A percentile compares a stretch with the other conserved stretches of the same genome.
Conservation (phyloP, 2,113 vertebrate species). For the Mastomys natalensis region DNA sequence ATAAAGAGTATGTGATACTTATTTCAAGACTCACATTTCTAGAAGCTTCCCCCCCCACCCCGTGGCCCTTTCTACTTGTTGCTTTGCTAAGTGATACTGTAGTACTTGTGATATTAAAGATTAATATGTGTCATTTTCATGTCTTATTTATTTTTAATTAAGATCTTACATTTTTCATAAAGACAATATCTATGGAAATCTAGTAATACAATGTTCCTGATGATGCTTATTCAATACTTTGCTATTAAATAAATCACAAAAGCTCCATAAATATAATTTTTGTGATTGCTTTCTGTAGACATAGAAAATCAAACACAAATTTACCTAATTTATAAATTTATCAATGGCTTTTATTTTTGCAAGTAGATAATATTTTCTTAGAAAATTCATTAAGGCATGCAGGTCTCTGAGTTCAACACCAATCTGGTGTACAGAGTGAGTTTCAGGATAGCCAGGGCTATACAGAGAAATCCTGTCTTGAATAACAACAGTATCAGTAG, state of each 20-base stretch:
- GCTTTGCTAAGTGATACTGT: background rate
- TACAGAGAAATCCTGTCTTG: background rate
- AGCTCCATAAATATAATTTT: background rate
- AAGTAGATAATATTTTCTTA: background rate
- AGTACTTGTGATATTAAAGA: background rate
- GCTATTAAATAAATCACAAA: background rate
- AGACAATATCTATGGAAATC: background rate
- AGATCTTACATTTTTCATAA: background rate
- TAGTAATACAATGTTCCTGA: background rate
- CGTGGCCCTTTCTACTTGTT: background rate
- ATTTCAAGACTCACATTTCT: background rate
- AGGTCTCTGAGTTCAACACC: background rate
- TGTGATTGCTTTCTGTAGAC: background rate
- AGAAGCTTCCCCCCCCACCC: background rate
- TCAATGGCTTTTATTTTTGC: background rate
- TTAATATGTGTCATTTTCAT: background rate
- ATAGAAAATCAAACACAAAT: conserved; percentile 19
- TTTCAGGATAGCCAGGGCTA: background rate
- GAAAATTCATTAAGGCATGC: background rate
- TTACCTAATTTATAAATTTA: conserved; percentile 4
- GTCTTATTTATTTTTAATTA: background rate
- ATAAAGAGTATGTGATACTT: background rate
- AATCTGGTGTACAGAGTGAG: background rate
- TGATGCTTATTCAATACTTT: background rate
- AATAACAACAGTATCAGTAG: background rate